Evolutionary conservation across 2,113 vertebrate genomes (phyloP).

Genomic region (Seriola quinqueradiata): DNA sequence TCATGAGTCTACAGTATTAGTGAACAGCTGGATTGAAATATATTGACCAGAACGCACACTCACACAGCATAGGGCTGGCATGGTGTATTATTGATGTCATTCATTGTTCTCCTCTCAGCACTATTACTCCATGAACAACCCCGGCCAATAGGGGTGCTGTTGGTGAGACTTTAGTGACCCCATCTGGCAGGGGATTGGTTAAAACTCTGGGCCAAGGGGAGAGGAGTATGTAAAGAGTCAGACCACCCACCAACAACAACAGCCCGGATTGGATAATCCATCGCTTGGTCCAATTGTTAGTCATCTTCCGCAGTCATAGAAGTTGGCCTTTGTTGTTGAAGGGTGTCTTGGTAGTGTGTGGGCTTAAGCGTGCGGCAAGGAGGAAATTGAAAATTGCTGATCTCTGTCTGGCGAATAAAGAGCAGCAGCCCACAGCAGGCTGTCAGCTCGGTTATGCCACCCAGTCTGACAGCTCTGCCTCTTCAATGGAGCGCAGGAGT

Average conservation of each 20-base stretch:
- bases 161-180: constrained; percentile 78
- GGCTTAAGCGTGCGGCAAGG: constrained; percentile 57
- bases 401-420: constrained; percentile 67
- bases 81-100: constrained; percentile 49
- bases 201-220: constrained; percentile 39
- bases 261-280: constrained; percentile 65
- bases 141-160: constrained; percentile 69
- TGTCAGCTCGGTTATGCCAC: constrained; percentile 71
- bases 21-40: constrained; percentile 48
- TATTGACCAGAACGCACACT: constrained; percentile 39
- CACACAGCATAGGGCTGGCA: not conserved
- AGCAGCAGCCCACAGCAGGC: constrained; percentile 71
- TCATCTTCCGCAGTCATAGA: constrained; percentile 52
- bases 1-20: constrained; percentile 50
- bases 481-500: constrained; percentile 44
- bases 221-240: constrained; percentile 19
- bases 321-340: constrained; percentile 52
- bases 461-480: constrained; percentile 70
- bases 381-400: constrained; percentile 75
- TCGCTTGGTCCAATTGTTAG: constrained; percentile 43
- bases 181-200: constrained; percentile 79
- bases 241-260: constrained; percentile 74
- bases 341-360: constrained; percentile 56
- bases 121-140: constrained; percentile 35
- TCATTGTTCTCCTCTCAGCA: constrained; percentile 43